These are phyloP conservation scores for Onychostoma macrolepis DNA, from an alignment of 2,113 vertebrate genomes.

Conservation along the genomic window DNA sequence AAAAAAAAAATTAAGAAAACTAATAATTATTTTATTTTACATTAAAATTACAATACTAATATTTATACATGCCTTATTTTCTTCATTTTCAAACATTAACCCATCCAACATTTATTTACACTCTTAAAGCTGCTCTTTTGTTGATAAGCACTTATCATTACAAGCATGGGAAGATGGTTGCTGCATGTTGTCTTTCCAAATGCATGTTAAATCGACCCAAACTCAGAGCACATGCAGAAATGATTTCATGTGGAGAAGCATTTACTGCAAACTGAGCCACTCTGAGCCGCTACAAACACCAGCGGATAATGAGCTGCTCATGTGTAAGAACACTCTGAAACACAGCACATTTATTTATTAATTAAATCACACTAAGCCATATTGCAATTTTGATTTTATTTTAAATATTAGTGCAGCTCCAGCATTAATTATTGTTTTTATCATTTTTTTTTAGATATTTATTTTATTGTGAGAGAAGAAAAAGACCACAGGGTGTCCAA, in stretches of 20 bases:
- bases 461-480: not conserved
- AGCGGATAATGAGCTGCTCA: not conserved
- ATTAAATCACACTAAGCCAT: not conserved
- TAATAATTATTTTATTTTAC: not conserved
- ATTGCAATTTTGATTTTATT: not conserved
- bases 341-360: not conserved
- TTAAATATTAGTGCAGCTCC: not conserved
- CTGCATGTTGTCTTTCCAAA: not conserved
- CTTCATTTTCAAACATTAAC: not conserved
- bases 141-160: not conserved
- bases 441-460: not conserved
- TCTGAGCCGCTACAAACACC: not conserved
- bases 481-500: not conserved
- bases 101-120: not conserved
- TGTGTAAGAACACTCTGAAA: not conserved
- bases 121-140: not conserved
- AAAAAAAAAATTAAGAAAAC: not conserved
- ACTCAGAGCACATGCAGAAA: not conserved
- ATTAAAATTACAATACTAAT: not conserved
- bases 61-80: not conserved
- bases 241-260: not conserved
- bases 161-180: not conserved
- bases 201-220: not conserved
- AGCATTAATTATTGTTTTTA: not conserved
- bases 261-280: not conserved